Conservation (phyloP, 2,113 vertebrate species). For the Oenanthe melanoleuca region DNA sequence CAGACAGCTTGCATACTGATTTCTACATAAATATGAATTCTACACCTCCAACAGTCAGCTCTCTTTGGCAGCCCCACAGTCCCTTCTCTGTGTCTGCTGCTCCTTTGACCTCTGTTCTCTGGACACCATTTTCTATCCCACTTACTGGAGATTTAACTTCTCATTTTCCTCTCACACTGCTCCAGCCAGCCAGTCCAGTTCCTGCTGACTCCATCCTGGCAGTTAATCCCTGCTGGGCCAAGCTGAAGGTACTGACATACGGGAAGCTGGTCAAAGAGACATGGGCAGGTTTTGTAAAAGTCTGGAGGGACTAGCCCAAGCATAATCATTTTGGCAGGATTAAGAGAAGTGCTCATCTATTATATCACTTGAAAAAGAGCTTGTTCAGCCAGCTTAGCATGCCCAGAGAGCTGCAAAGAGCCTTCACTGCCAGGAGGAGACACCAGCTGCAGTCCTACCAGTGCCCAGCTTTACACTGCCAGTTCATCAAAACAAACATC, state of each 20-base stretch:
- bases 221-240: slow-evolving; percentile 1
- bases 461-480: neutral
- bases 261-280: neutral
- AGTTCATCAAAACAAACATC: neutral
- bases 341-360: neutral
- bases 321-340: slow-evolving; percentile 14
- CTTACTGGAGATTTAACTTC: slow-evolving; percentile 11
- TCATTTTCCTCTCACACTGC: neutral
- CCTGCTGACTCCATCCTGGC: slow-evolving; percentile 6
- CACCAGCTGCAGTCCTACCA: neutral
- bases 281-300: neutral
- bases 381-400: neutral
- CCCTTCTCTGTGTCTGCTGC: neutral
- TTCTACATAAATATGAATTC: slow-evolving; percentile 20
- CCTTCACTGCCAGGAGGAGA: neutral
- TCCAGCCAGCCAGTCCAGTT: neutral
- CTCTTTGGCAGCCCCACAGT: neutral
- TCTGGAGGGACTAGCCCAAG: slow-evolving; percentile 33
- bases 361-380: neutral
- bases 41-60: neutral
- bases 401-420: neutral
- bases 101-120: slow-evolving; percentile 38
- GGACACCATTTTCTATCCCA: neutral
- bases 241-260: neutral
- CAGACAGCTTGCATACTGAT: slow-evolving; percentile 16